Percentiles rank a stretch among this genome's conserved stretches.
These are phyloP conservation scores for Garrulus glandarius DNA, from an alignment of 2,797 vertebrate genomes.

Conservation along the genomic window DNA sequence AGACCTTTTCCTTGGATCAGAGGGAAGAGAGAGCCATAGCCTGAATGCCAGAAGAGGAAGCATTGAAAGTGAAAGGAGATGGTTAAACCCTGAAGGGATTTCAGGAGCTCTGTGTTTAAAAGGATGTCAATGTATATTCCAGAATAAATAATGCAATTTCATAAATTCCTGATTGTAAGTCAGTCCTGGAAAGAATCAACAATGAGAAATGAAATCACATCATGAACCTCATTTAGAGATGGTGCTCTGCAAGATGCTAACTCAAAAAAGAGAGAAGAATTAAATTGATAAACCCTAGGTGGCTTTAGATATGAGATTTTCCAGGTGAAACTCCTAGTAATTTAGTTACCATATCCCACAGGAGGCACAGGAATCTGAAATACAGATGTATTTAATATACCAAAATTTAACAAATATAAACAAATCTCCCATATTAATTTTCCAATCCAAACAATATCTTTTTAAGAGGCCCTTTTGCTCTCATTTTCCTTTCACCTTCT, in stretches of 20 bases:
- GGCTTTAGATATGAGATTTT: neutral
- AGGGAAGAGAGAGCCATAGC: neutral
- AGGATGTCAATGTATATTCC: neutral
- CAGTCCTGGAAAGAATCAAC: neutral
- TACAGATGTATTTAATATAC: neutral
- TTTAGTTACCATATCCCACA: neutral
- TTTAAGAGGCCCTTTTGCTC: neutral
- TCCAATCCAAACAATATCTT: neutral
- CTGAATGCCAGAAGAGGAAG: neutral
- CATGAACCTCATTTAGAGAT: neutral
- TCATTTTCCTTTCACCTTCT: neutral
- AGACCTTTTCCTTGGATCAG: neutral
- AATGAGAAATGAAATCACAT: neutral
- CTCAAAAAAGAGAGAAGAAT: neutral
- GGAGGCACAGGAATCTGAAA: neutral
- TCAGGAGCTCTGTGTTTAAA: neutral
- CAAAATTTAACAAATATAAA: neutral
- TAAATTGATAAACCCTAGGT: neutral
- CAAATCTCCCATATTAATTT: neutral
- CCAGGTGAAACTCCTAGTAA: neutral
- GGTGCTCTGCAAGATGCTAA: neutral
- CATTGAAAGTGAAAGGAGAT: neutral
- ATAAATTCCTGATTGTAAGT: neutral
- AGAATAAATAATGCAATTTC: neutral
- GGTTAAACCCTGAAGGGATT: neutral